Conservation (phyloP, 2,888 invertebrate species). For the Candidula unifasciata region DNA sequence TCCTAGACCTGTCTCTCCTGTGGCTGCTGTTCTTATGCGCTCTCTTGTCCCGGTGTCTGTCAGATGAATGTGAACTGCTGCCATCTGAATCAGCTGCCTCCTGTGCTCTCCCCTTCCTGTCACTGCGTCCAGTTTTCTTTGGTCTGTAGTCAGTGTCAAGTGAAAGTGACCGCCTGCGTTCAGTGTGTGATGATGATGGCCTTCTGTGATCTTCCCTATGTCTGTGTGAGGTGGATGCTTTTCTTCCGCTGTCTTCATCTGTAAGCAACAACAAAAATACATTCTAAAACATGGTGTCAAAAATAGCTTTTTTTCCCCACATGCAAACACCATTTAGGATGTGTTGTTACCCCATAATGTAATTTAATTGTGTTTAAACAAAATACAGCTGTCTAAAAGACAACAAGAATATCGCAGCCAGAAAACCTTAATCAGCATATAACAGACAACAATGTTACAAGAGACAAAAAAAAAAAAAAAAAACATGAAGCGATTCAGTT, state of each 20-base stretch:
- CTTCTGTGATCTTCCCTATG: slow-evolving; percentile 15
- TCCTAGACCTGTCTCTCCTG: slow-evolving; percentile 33
- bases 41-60: slow-evolving; percentile 38
- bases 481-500: too few relatives aligned
- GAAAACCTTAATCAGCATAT: too few relatives aligned
- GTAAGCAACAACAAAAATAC: neutral
- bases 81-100: slow-evolving; percentile 1
- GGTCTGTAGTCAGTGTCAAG: slow-evolving; percentile 1
- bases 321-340: too few relatives aligned
- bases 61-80: neutral
- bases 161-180: neutral
- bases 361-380: too few relatives aligned
- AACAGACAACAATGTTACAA: too few relatives aligned
- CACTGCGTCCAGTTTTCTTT: neutral
- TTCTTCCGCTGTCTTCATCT: slow-evolving; percentile 13
- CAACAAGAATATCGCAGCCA: too few relatives aligned
- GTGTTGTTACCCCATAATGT: too few relatives aligned
- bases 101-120: neutral
- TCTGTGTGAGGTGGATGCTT: neutral
- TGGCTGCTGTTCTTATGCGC: slow-evolving; percentile 20
- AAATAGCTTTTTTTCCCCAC: too few relatives aligned
- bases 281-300: neutral
- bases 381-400: too few relatives aligned
- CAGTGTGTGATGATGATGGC: neutral
- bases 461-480: too few relatives aligned